Evolutionary conservation across 2,113 vertebrate genomes (phyloP), one percentile per base, ranked within the genome.

Genomic region (Zootoca vivipara): DNA sequence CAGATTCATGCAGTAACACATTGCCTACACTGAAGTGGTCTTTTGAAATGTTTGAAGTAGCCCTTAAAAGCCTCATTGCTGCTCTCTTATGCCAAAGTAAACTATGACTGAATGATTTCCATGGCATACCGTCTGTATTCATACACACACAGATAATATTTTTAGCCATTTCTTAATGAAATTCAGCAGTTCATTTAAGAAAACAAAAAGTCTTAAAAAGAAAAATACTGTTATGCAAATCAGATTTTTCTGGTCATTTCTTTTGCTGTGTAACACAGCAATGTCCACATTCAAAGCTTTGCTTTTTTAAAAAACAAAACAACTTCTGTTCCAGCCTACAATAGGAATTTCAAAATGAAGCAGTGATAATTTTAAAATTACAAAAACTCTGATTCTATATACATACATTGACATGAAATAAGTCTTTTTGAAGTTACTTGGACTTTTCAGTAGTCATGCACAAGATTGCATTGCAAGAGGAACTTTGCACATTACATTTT

Each of bases 201-300:
- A 35, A 86, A 87, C 84, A 67, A 64, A 38, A 56, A 67, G 7
- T 20, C 7, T 86, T 73, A 80, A 89, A 90, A 85, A 30, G 69
- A 16, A 52, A 18, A 70, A 26, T 67, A 9, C 89, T 87, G 82
- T 82, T 26, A 89, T 62, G 79, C 28, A 91, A 80, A 86, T 89
- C 7, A 82, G 15, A 69, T 87, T 74, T 52, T 74, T 85, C 58
- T 62, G 78, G 65, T 22, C 33, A 85, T 84, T 91, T 88, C 85
- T 75, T 93, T 82, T 87, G 70, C 82, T 64, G 58, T 64, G 33
- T 28, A 83, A 70, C 40, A 52, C 65, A n/a, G 18, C 26, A 82
- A 12, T 30, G 38, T 33, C 69, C 65, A 22, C 38, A 69, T 83
- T 70, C 38, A 82, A 65, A 70, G 65, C 16, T 22, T 70, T 64